phyloP scores from a whole-genome alignment of 2,797 vertebrate genomes.

The Periophthalmus magnuspinnatus region DNA sequence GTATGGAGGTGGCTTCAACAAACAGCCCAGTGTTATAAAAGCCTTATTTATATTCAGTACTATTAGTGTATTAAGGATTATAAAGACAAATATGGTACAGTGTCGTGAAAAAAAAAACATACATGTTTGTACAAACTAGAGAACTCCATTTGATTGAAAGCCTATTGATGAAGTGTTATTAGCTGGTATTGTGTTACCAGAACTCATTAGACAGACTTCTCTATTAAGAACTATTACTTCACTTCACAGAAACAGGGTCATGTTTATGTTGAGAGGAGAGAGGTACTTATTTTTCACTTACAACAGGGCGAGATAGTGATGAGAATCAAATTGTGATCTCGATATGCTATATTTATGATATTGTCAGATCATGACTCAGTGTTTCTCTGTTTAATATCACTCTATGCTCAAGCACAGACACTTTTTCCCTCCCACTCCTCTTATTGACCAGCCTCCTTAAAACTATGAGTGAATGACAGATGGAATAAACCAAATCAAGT shows the following conservation, averaged over 20 bases:
- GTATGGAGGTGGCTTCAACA: not conserved
- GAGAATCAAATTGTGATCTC: no score
- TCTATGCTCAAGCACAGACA: no score
- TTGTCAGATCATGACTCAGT: no score
- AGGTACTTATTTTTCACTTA: no score
- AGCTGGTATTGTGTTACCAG: not conserved
- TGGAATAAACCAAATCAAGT: no score
- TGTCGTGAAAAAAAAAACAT: not conserved
- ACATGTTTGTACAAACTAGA: slow-evolving; percentile 1
- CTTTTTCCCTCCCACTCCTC: no score
- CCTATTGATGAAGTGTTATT: slow-evolving; percentile 6
- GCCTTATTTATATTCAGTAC: not conserved
- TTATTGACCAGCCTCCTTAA: no score
- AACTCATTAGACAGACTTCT: slow-evolving; percentile 2
- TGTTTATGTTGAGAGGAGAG: not conserved
- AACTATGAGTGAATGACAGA: no score
- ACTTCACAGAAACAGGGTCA: not conserved
- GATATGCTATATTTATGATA: no score
- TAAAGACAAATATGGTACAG: not conserved
- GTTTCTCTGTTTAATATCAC: no score
- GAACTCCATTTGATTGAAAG: slow-evolving; percentile 17
- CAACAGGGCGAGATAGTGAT: no score
- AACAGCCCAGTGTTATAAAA: not conserved
- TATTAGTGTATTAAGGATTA: not conserved
- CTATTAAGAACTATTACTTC: not conserved